These are phyloP conservation scores for Macaca mulatta DNA, from an alignment of 2,113 vertebrate genomes.

Conservation along the genomic window DNA sequence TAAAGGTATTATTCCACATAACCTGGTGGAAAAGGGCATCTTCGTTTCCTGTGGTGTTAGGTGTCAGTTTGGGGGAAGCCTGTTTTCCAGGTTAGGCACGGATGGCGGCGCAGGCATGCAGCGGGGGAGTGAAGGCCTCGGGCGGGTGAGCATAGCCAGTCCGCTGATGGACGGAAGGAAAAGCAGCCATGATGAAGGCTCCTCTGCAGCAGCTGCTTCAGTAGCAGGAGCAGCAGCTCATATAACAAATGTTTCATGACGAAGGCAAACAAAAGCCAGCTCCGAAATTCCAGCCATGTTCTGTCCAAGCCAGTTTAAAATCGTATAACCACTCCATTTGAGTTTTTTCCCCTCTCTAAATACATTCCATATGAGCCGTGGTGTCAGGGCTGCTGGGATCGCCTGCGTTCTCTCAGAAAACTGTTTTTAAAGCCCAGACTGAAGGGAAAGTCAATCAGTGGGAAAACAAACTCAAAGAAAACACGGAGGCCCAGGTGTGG, in stretches of 20 bases:
- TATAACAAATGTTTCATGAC: slow-evolving; percentile 84
- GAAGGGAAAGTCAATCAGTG: slow-evolving; percentile 67
- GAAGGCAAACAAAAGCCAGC: slow-evolving; percentile 85
- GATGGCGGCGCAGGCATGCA: neutral
- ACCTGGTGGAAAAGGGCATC: too few species aligned
- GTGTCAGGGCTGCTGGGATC: slow-evolving; percentile 72
- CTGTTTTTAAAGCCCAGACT: slow-evolving; percentile 74
- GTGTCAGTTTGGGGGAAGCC: neutral
- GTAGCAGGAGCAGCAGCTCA: slow-evolving; percentile 83
- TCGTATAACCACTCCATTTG: slow-evolving; percentile 72
- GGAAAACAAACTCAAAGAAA: slow-evolving; percentile 71
- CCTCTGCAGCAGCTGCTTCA: slow-evolving; percentile 80
- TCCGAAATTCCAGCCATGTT: slow-evolving; percentile 83
- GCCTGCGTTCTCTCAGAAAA: slow-evolving; percentile 69
- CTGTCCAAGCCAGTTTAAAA: slow-evolving; percentile 81
- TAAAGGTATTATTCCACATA: neutral
- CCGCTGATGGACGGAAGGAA: slow-evolving; percentile 37
- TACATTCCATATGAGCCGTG: slow-evolving; percentile 84
- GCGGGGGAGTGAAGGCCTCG: neutral
- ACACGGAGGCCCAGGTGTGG: slow-evolving; percentile 57
- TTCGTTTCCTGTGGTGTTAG: fast-evolving
- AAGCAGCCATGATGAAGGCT: slow-evolving; percentile 59
- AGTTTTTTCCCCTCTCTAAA: slow-evolving; percentile 72
- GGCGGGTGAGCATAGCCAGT: neutral
- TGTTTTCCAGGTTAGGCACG: neutral